Percentiles rank a stretch among this genome's conserved stretches.
phyloP scores from a whole-genome alignment of 2,113 vertebrate species.

The Crotalus horridus region DNA sequence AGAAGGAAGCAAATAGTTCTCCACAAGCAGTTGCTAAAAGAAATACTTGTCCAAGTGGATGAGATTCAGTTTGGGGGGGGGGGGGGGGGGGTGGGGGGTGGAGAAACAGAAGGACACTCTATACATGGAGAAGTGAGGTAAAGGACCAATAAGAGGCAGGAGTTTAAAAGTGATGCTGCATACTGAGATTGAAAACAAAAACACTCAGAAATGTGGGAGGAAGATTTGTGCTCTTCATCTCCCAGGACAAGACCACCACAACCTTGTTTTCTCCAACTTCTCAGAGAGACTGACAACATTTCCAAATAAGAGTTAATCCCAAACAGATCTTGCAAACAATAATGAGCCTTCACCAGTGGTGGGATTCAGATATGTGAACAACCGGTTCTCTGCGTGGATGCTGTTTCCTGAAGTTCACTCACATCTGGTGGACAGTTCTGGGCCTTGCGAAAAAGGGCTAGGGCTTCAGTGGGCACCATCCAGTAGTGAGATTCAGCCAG shows the following conservation, averaged over 20 bases:
- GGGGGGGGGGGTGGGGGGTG: too few species aligned
- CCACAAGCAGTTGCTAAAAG: not conserved
- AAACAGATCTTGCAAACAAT: not conserved
- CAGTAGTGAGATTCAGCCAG: too few species aligned
- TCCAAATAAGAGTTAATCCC: not conserved
- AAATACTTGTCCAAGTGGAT: not conserved
- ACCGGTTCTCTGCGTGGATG: too few species aligned
- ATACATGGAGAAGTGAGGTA: not conserved
- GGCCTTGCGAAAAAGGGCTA: too few species aligned
- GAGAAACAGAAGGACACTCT: not conserved
- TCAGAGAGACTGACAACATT: not conserved
- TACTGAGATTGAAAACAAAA: not conserved
- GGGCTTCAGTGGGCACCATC: too few species aligned
- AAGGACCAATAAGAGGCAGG: not conserved
- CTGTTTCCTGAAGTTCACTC: too few species aligned
- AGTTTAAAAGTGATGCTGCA: not conserved
- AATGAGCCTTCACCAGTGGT: not conserved
- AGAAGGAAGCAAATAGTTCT: not conserved
- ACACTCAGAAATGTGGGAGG: not conserved
- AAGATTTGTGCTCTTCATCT: not conserved
- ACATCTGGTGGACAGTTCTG: too few species aligned
- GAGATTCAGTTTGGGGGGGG: not conserved
- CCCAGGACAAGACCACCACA: not conserved
- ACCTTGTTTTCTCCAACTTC: not conserved
- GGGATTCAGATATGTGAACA: too few species aligned